Conservation (phyloP, 2,113 vertebrate genomes). For the Micromys minutus region DNA sequence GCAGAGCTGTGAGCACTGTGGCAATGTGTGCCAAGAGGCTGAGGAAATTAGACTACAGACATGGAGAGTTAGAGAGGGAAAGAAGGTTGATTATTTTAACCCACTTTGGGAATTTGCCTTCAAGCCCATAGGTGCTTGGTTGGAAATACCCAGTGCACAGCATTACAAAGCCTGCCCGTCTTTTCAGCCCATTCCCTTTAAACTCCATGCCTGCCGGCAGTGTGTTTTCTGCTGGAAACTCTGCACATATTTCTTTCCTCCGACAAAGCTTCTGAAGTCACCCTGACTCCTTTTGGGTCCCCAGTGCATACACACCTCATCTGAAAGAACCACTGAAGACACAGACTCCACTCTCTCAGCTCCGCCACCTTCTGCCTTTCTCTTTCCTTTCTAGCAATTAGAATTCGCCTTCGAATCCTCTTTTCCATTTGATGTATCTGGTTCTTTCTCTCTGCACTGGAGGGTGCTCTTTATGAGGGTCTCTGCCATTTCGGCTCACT, state of each 20-base stretch:
- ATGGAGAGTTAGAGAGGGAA: neutral
- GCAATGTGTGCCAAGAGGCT: neutral
- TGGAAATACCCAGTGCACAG: neutral
- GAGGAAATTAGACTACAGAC: neutral
- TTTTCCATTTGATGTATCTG: neutral
- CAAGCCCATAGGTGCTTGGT: conserved; percentile 5
- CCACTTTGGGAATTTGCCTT: conserved; percentile 32
- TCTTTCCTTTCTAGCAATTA: neutral
- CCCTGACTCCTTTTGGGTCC: neutral
- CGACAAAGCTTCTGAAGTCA: neutral
- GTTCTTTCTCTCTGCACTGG: neutral
- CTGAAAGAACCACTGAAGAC: neutral
- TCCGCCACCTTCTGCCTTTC: neutral
- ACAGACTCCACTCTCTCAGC: neutral
- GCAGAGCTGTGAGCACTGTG: neutral
- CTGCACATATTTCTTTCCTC: neutral
- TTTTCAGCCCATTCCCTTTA: neutral
- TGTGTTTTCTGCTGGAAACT: neutral
- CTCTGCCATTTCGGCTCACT: neutral
- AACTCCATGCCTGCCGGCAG: neutral
- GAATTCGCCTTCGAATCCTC: neutral
- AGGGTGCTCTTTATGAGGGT: neutral
- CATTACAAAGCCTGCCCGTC: neutral
- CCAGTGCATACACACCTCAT: neutral
- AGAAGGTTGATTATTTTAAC: neutral